Percentiles rank a stretch among this genome's conserved stretches.
These are phyloP conservation scores for Glaucopsyche alexis DNA, from an alignment of 2,888 invertebrate species.

Conservation along the genomic window DNA sequence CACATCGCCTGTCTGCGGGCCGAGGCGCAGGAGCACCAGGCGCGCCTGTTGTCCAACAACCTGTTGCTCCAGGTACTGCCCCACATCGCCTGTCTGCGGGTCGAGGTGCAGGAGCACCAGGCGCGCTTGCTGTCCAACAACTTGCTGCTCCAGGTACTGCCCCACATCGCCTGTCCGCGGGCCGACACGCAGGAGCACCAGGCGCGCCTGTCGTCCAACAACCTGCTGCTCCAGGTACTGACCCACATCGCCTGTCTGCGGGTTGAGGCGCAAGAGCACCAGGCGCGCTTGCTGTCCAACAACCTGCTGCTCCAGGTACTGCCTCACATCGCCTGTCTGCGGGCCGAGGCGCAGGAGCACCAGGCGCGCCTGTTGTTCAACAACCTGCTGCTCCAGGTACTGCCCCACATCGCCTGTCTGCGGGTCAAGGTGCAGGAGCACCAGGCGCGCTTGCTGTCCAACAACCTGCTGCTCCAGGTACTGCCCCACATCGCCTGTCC, in stretches of 20 bases:
- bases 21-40: conserved; percentile 96
- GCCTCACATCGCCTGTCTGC: conserved; percentile 83
- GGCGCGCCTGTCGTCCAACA: conserved; percentile 86
- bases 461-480: conserved; percentile 84
- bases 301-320: conserved; percentile 84
- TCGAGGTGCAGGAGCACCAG: conserved; percentile 97
- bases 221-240: conserved; percentile 83
- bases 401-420: conserved; percentile 62
- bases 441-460: conserved; percentile 87
- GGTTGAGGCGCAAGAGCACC: conserved; percentile 97
- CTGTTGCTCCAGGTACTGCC: conserved; percentile 82
- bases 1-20: conserved; percentile 93
- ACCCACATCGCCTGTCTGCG: conserved; percentile 85
- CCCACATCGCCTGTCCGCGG: conserved; percentile 85
- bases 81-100: conserved; percentile 87
- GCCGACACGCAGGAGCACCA: conserved; percentile 97
- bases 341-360: conserved; percentile 97
- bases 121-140: conserved; percentile 87
- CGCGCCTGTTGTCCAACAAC: conserved; percentile 86
- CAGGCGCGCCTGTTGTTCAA: conserved; percentile 87
- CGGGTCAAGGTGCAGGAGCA: conserved; percentile 97
- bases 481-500: conserved; percentile 83
- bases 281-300: conserved; percentile 86
- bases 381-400: conserved; percentile 84
- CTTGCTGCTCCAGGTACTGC: conserved; percentile 82